These are phyloP conservation scores for Eupithecia dodoneata DNA, from an alignment of 2,888 invertebrate genomes.

Conservation along the genomic window DNA sequence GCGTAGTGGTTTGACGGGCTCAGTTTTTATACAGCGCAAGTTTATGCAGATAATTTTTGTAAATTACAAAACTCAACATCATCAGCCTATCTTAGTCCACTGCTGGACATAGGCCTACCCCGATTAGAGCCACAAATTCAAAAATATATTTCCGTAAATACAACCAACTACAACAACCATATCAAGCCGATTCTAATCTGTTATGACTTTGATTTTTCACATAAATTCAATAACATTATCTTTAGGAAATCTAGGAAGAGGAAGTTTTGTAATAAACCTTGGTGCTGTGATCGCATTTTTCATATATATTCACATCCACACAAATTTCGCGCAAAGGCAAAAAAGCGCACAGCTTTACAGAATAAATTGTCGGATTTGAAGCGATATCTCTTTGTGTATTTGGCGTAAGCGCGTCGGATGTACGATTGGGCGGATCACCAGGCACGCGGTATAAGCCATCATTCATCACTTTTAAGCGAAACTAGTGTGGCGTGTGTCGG, in stretches of 20 bases:
- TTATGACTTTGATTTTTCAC: background rate
- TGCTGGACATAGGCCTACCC: no score
- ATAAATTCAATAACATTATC: background rate
- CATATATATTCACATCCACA: conserved; percentile 21
- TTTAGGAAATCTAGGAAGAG: background rate
- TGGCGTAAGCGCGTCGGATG: conserved; percentile 22
- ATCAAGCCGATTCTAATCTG: background rate
- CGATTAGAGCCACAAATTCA: background rate
- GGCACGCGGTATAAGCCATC: conserved; percentile 12
- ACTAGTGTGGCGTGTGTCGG: background rate
- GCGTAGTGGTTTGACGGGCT: background rate
- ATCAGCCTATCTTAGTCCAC: no score
- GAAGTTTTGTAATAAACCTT: background rate
- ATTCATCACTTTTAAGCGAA: conserved; percentile 9
- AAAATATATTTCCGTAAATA: background rate
- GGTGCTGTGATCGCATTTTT: background rate
- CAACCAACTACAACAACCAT: background rate
- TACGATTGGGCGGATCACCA: conserved; percentile 15
- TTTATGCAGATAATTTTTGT: background rate
- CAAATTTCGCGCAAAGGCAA: conserved; percentile 11
- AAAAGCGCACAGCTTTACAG: conserved; percentile 35
- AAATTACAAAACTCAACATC: no score
- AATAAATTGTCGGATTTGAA: conserved; percentile 63
- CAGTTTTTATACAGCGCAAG: background rate
- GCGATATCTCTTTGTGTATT: conserved; percentile 53